phyloP scores from a whole-genome alignment of 2,888 invertebrate species.

The Oscheius sp. region DNA sequence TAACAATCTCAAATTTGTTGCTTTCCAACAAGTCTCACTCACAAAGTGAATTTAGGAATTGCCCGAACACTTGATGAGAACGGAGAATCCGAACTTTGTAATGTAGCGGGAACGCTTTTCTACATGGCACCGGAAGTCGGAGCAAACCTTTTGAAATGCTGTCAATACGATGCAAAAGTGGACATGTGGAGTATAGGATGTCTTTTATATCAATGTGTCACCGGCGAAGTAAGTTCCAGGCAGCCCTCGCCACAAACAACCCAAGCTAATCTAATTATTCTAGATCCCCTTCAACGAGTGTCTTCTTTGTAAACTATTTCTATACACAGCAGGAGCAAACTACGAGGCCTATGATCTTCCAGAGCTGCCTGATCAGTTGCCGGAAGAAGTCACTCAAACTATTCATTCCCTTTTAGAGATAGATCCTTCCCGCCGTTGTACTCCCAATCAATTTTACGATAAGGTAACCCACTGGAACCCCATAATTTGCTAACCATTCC shows the following conservation, averaged over 20 bases:
- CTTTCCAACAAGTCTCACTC: background rate
- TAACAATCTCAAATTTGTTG: background rate
- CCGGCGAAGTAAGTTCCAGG: slow-evolving; percentile 55
- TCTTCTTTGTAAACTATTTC: slow-evolving; percentile 65
- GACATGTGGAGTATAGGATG: slow-evolving; percentile 70
- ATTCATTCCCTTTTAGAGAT: slow-evolving; percentile 63
- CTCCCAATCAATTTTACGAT: slow-evolving; percentile 59
- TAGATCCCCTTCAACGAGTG: slow-evolving; percentile 69
- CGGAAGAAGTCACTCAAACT: slow-evolving; percentile 42
- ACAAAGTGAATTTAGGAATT: slow-evolving; percentile 53
- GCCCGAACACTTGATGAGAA: slow-evolving; percentile 60
- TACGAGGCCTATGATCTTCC: slow-evolving; percentile 68
- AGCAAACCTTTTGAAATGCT: slow-evolving; percentile 62
- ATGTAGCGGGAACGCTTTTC: slow-evolving; percentile 67
- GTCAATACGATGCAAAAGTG: slow-evolving; percentile 61
- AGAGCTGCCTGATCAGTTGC: slow-evolving; percentile 55
- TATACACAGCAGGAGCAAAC: slow-evolving; percentile 65
- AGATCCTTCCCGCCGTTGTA: slow-evolving; percentile 56
- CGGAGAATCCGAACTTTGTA: slow-evolving; percentile 56
- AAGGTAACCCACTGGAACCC: slow-evolving; percentile 39
- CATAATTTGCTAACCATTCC: slow-evolving; percentile 13
- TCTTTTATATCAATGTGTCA: slow-evolving; percentile 66
- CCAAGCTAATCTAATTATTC: slow-evolving; percentile 31
- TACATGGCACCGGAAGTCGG: slow-evolving; percentile 70
- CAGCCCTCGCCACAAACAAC: background rate